Conservation (phyloP, 2,113 vertebrate genomes). For the Anthoscopus minutus region DNA sequence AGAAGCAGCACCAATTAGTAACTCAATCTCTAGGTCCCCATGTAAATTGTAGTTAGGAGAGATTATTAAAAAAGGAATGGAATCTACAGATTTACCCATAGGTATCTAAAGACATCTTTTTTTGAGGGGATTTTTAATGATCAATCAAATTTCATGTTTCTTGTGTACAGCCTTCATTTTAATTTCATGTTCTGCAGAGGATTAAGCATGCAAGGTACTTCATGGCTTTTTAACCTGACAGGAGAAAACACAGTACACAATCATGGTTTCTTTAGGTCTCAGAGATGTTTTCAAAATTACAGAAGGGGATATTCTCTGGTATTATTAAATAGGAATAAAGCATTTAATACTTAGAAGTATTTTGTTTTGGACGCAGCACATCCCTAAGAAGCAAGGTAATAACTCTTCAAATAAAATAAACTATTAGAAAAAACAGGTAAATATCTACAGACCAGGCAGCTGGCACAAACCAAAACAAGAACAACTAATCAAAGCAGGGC, state of each 20-base stretch:
- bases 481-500: background rate
- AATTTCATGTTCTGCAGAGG: background rate
- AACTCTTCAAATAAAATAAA: background rate
- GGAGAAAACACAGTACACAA: background rate
- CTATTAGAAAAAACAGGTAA: background rate
- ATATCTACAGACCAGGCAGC: background rate
- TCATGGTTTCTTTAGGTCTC: background rate
- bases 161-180: background rate
- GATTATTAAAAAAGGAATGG: background rate
- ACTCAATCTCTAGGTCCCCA: background rate
- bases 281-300: background rate
- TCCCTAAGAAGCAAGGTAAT: background rate
- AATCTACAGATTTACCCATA: background rate
- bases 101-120: background rate
- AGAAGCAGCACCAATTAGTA: background rate
- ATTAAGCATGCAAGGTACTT: background rate
- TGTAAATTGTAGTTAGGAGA: background rate
- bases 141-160: background rate
- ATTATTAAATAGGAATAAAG: background rate
- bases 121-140: background rate
- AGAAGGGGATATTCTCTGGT: background rate
- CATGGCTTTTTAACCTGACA: background rate
- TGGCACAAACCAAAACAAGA: background rate
- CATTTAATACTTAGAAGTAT: background rate
- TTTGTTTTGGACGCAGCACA: background rate